Conservation (phyloP, 2,797 vertebrate species). For the Pelochelys cantorii region DNA sequence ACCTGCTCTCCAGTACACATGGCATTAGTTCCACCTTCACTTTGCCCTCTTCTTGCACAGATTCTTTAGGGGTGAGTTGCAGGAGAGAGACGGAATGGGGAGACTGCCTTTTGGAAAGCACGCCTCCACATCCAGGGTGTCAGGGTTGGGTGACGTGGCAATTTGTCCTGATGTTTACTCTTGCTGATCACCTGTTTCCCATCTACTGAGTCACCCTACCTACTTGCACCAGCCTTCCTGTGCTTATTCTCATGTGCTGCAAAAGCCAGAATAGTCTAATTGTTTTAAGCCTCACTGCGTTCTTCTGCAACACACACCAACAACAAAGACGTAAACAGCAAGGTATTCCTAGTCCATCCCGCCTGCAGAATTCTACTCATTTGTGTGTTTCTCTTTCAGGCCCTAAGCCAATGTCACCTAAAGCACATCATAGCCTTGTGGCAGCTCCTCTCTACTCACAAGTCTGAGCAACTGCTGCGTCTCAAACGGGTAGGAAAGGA, state of each 20-base stretch:
- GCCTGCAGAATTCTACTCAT: not conserved
- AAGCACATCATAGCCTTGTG: constrained; percentile 90
- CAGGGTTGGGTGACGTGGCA: not conserved
- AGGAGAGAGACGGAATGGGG: not conserved
- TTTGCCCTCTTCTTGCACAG: not conserved
- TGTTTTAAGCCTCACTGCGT: not conserved
- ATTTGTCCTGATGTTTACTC: not conserved
- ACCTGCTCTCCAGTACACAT: fast-evolving
- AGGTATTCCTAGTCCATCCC: not conserved
- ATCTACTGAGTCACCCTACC: not conserved
- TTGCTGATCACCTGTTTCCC: not conserved
- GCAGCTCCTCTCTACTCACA: constrained; percentile 90
- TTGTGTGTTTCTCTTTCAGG: constrained; percentile 76
- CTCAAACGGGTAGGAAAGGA: constrained; percentile 85
- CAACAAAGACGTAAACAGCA: not conserved
- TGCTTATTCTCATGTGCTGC: not conserved
- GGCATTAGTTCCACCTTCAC: not conserved
- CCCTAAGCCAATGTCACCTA: constrained; percentile 85
- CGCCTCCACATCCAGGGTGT: not conserved
- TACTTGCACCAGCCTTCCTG: not conserved
- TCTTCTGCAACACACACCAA: not conserved
- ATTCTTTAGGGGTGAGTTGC: not conserved
- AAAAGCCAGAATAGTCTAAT: not conserved
- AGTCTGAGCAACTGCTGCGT: constrained; percentile 91
- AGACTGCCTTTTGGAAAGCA: not conserved